A percentile compares a stretch with the other conserved stretches of the same genome.
Conservation (phyloP, 2,888 invertebrate genomes). For the Pharmacophagus antenor region DNA sequence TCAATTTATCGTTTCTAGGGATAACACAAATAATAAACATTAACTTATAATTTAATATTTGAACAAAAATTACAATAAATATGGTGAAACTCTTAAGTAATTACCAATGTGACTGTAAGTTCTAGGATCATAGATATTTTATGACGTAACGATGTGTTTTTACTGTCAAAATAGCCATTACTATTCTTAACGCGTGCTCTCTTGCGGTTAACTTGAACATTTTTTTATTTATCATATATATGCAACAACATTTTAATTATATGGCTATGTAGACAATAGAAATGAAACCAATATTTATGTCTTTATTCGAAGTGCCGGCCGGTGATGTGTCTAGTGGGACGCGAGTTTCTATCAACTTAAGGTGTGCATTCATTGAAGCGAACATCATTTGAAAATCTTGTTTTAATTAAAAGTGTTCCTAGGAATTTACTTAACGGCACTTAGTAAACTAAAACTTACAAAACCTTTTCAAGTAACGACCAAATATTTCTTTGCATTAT, state of each 20-base stretch:
- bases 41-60: not conserved
- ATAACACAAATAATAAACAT: too few relatives aligned
- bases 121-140: not conserved
- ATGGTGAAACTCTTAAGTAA: not conserved
- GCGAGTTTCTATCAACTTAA: conserved; percentile 17
- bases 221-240: conserved; percentile 26
- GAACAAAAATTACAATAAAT: not conserved
- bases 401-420: not conserved
- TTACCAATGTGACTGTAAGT: not conserved
- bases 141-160: not conserved
- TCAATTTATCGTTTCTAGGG: too few relatives aligned
- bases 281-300: conserved; percentile 31
- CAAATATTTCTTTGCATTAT: too few relatives aligned
- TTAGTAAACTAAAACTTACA: too few relatives aligned
- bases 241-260: conserved; percentile 28
- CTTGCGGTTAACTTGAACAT: conserved; percentile 31
- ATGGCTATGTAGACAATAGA: conserved; percentile 31
- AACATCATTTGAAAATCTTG: not conserved
- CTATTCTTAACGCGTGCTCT: conserved; percentile 23
- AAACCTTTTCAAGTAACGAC: too few relatives aligned
- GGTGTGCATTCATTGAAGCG: conserved; percentile 12
- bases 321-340: conserved; percentile 9
- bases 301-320: not conserved
- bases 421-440: too few relatives aligned
- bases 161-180: conserved; percentile 24